A percentile compares a stretch with the other conserved stretches of the same genome.
These are phyloP conservation scores for Drosophila azteca DNA, from an alignment of 1,140 invertebrate species.

Conservation along the genomic window DNA sequence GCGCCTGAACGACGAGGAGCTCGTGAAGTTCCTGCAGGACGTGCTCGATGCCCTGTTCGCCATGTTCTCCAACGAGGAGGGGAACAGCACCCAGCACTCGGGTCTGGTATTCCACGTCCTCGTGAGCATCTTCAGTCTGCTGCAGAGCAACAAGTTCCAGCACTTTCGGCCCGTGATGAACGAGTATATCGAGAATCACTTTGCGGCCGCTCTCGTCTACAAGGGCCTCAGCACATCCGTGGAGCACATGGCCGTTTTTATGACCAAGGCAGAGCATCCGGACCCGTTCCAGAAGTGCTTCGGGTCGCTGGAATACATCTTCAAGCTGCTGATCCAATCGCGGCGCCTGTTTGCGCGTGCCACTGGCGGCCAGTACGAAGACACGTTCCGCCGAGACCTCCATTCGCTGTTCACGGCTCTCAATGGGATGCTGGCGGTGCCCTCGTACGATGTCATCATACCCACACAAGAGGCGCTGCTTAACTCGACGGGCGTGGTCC, in stretches of 20 bases:
- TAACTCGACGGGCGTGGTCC: slow-evolving; percentile 84
- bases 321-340: slow-evolving; percentile 97
- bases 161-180: slow-evolving; percentile 98
- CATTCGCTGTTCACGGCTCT: slow-evolving; percentile 90
- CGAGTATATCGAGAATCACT: slow-evolving; percentile 97
- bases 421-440: slow-evolving; percentile 89
- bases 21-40: slow-evolving; percentile 98
- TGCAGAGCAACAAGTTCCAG: slow-evolving; percentile 96
- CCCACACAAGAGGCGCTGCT: slow-evolving; percentile 88
- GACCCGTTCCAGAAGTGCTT: slow-evolving; percentile 96
- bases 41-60: slow-evolving; percentile 97
- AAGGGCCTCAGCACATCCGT: slow-evolving; percentile 95
- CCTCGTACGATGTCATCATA: slow-evolving; percentile 89
- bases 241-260: slow-evolving; percentile 95
- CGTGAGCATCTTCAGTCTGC: slow-evolving; percentile 95
- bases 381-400: slow-evolving; percentile 92
- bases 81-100: slow-evolving; percentile 90
- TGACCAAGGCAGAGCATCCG: slow-evolving; percentile 92
- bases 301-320: slow-evolving; percentile 95
- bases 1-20: slow-evolving; percentile 92
- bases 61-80: slow-evolving; percentile 97
- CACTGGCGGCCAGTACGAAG: slow-evolving; percentile 93
- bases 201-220: slow-evolving; percentile 97
- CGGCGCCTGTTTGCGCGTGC: slow-evolving; percentile 93
- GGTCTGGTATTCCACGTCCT: slow-evolving; percentile 89